Evolutionary conservation across 2,797 vertebrate genomes (phyloP).

Genomic region (Pipistrellus kuhlii): DNA sequence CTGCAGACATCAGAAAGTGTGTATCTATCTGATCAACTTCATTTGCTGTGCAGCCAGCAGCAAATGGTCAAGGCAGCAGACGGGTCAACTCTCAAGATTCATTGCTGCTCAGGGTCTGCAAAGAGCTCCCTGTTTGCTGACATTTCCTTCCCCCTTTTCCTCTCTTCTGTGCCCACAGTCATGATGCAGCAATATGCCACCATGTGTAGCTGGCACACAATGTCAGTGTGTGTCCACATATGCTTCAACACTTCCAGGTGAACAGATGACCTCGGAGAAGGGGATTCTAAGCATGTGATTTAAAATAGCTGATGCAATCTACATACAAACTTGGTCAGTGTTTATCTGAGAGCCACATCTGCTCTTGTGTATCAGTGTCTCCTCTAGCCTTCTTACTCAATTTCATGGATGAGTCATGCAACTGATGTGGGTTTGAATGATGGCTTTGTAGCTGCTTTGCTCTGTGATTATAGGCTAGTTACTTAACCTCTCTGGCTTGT

Average conservation of each 20-base stretch:
- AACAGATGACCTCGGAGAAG: neutral
- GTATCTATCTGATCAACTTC: neutral
- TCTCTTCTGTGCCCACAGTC: neutral
- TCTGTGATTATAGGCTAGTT: neutral
- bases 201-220: fast-evolving
- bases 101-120: neutral
- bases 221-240: fast-evolving
- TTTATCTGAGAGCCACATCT: neutral
- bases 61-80: neutral
- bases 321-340: neutral
- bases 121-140: neutral
- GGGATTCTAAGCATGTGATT: neutral
- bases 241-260: neutral
- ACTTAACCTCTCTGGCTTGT: neutral
- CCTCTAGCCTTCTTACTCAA: neutral
- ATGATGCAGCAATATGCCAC: neutral
- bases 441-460: neutral
- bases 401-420: neutral
- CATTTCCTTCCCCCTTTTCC: neutral
- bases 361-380: neutral
- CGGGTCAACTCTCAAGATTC: neutral
- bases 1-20: neutral
- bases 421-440: neutral
- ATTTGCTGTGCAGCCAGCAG: neutral
- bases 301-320: neutral